These are phyloP conservation scores for Theocolax elegans DNA, from an alignment of 1,140 invertebrate genomes.

Conservation along the genomic window DNA sequence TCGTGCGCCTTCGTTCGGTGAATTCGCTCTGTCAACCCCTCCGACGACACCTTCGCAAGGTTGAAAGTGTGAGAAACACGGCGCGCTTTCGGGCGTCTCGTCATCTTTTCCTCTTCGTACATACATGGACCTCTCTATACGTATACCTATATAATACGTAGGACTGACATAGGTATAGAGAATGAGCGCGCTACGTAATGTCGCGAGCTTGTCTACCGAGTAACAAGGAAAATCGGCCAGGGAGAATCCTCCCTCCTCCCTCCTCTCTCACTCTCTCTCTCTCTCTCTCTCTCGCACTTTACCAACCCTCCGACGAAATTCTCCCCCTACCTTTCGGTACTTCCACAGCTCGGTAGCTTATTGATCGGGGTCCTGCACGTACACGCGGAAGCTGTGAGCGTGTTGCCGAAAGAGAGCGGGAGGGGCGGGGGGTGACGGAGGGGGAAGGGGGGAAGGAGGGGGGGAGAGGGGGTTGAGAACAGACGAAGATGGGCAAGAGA, in stretches of 20 bases:
- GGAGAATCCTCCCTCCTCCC: slow-evolving; percentile 16
- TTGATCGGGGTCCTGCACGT: slow-evolving; percentile 59
- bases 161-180: too few species aligned
- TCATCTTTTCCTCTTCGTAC: slow-evolving; percentile 65
- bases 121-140: too few species aligned
- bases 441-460: neutral
- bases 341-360: slow-evolving; percentile 59
- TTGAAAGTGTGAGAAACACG: too few species aligned
- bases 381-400: slow-evolving; percentile 50
- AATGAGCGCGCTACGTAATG: slow-evolving; percentile 9
- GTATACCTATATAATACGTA: too few species aligned
- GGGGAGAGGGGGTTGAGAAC: neutral
- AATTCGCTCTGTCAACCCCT: slow-evolving; percentile 38
- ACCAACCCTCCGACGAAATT: too few species aligned
- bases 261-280: slow-evolving; percentile 42
- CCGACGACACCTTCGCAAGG: neutral
- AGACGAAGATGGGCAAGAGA: neutral
- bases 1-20: slow-evolving; percentile 3
- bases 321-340: slow-evolving; percentile 50
- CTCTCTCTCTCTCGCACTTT: slow-evolving; percentile 43
- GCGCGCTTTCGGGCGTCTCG: slow-evolving; percentile 48
- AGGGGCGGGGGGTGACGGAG: neutral
- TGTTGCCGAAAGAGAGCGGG: slow-evolving; percentile 12
- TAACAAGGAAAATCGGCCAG: slow-evolving; percentile 49
- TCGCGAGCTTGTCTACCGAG: slow-evolving; percentile 40